Conservation (phyloP, 2,888 invertebrate genomes). For the Phaonia tiefii region DNA sequence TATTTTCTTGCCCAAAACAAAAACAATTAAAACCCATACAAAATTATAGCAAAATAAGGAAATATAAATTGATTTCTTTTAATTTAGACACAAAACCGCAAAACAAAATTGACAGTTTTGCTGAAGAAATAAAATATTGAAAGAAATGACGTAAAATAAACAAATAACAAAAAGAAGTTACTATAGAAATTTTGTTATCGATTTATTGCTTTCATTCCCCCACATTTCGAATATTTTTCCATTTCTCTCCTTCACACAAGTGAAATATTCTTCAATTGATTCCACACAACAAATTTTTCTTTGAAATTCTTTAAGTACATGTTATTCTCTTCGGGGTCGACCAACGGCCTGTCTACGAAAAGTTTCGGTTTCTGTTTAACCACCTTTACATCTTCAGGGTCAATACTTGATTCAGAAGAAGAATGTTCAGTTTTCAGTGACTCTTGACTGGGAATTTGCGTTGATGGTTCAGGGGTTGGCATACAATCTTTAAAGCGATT, state of each 20-base stretch:
- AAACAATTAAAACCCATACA: background rate
- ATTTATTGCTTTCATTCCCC: conserved; percentile 45
- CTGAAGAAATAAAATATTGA: background rate
- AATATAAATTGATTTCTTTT: background rate
- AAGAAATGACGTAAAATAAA: conserved; percentile 16
- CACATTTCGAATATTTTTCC: background rate
- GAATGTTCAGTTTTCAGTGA: background rate
- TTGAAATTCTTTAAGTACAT: conserved; percentile 1
- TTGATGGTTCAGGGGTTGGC: background rate
- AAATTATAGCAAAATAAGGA: background rate
- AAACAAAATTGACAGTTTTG: background rate
- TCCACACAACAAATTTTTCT: conserved; percentile 31
- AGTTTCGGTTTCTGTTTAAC: background rate
- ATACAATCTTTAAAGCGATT: conserved; percentile 45
- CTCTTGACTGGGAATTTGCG: background rate
- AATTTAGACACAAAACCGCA: background rate
- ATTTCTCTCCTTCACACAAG: conserved; percentile 18
- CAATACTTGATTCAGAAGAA: too few species aligned
- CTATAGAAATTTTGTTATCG: conserved; percentile 69
- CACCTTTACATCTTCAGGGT: background rate
- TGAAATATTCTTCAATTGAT: conserved; percentile 30
- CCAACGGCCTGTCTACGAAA: background rate
- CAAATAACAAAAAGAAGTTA: conserved; percentile 52
- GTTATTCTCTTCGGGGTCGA: too few species aligned
- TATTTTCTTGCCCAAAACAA: too few species aligned